These are phyloP conservation scores for Cantharis nigra DNA, from an alignment of 2,888 invertebrate genomes.

Conservation along the genomic window DNA sequence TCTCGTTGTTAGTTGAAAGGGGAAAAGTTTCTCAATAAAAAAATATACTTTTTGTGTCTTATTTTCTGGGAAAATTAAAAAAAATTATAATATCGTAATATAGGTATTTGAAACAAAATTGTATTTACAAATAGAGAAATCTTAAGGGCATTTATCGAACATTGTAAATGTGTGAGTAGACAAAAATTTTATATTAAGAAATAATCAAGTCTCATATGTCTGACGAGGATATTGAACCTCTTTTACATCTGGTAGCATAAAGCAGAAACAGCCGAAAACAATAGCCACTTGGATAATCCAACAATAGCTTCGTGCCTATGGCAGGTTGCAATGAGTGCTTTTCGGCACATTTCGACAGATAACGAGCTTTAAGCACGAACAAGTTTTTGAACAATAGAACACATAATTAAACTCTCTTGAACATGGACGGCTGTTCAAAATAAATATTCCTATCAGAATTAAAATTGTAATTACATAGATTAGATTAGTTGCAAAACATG, in stretches of 20 bases:
- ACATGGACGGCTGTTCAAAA: constrained; percentile 11
- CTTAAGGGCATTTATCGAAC: background rate
- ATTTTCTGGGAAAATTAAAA: background rate
- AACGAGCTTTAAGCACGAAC: constrained; percentile 41
- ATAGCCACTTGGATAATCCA: constrained; percentile 34
- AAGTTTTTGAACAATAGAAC: constrained; percentile 31
- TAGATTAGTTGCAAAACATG: background rate
- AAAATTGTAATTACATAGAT: background rate
- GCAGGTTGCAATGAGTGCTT: constrained; percentile 35
- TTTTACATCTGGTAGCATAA: constrained; percentile 24
- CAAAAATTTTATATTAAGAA: constrained; percentile 5
- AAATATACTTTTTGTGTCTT: background rate
- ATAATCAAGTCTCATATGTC: constrained; percentile 23
- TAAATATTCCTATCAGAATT: background rate
- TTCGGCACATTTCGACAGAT: constrained; percentile 42
- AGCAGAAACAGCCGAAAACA: constrained; percentile 34
- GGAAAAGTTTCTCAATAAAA: background rate
- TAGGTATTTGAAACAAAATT: background rate
- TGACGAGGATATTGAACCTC: constrained; percentile 25
- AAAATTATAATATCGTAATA: background rate
- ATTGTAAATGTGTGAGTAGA: background rate
- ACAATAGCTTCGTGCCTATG: constrained; percentile 40
- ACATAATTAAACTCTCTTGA: constrained; percentile 33
- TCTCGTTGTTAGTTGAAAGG: background rate
- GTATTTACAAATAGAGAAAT: no score